Evolutionary conservation across 35 echinoderm and acorn worm species (phyloP).

Genomic region (Diadema setosum): DNA sequence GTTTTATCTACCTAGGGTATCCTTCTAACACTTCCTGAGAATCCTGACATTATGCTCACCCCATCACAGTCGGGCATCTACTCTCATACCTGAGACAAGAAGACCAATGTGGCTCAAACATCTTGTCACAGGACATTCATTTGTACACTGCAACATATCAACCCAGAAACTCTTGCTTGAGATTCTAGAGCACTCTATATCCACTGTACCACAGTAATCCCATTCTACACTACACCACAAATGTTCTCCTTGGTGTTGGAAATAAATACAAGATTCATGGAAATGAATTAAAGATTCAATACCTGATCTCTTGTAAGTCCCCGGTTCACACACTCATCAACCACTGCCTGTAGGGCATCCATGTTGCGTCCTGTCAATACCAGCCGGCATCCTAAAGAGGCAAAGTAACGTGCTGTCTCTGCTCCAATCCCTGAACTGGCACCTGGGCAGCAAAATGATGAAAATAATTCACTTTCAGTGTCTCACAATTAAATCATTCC

Average conservation of each 20-base stretch:
- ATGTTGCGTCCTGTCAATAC: constrained; percentile 24
- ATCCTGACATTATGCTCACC: background rate
- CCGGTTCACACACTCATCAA: constrained; percentile 7
- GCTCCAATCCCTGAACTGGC: constrained; percentile 57
- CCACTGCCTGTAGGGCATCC: constrained; percentile 1
- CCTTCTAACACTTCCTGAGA: background rate
- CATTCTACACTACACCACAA: too few species aligned
- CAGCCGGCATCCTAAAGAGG: constrained; percentile 30
- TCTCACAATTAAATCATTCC: too few species aligned
- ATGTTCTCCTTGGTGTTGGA: background rate
- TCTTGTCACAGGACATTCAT: background rate
- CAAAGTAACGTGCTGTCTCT: constrained; percentile 53
- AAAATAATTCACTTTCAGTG: too few species aligned
- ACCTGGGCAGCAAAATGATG: constrained; percentile 18
- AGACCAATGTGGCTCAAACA: too few species aligned
- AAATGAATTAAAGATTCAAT: background rate
- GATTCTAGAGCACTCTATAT: too few species aligned
- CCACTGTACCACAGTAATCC: background rate
- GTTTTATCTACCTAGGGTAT: background rate
- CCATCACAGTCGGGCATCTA: too few species aligned
- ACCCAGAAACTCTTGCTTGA: background rate
- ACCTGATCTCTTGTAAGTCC: constrained; percentile 48
- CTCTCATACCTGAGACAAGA: too few species aligned
- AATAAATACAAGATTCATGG: background rate
- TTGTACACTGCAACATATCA: background rate